Evolutionary conservation across 1,140 invertebrate species (phyloP).

Genomic region (Hyles euphorbiae): DNA sequence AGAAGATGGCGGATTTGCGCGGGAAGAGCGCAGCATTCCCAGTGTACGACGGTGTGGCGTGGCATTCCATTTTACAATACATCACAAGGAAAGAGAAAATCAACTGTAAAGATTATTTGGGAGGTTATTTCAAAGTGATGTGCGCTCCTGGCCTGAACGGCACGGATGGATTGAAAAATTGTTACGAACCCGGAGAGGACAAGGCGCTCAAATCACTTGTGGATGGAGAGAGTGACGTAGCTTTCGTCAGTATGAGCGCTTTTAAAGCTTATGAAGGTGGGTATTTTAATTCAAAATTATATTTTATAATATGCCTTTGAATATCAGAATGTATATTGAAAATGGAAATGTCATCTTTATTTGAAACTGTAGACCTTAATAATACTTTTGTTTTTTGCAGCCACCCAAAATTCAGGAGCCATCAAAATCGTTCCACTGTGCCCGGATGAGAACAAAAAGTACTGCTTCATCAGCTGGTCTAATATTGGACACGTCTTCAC

Average conservation of each 20-base stretch:
- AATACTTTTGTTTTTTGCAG: conserved; percentile 2
- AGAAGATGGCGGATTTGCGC: conserved; percentile 78
- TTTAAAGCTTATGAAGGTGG: conserved; percentile 79
- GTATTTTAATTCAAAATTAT: not conserved
- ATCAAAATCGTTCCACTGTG: conserved; percentile 63
- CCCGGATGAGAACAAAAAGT: conserved; percentile 70
- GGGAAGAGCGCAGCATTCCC: conserved; percentile 84
- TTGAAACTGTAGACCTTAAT: not conserved
- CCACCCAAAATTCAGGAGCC: not conserved
- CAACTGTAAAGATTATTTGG: conserved; percentile 68
- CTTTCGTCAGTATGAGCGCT: conserved; percentile 86
- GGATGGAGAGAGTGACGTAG: conserved; percentile 88
- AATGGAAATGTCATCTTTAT: not conserved
- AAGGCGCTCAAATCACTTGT: conserved; percentile 87
- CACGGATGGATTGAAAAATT: conserved; percentile 24
- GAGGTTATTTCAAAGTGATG: conserved; percentile 78
- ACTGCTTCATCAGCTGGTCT: conserved; percentile 83
- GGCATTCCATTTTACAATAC: conserved; percentile 78
- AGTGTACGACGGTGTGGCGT: conserved; percentile 79
- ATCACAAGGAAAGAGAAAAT: conserved; percentile 60
- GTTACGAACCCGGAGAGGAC: conserved; percentile 59
- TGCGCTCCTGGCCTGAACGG: conserved; percentile 75
- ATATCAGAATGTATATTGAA: no score
- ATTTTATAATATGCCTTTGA: no score
- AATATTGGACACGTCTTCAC: conserved; percentile 79